Evolutionary conservation across 1,140 invertebrate species (phyloP).

Genomic region (Panagrolaimus sp.): DNA sequence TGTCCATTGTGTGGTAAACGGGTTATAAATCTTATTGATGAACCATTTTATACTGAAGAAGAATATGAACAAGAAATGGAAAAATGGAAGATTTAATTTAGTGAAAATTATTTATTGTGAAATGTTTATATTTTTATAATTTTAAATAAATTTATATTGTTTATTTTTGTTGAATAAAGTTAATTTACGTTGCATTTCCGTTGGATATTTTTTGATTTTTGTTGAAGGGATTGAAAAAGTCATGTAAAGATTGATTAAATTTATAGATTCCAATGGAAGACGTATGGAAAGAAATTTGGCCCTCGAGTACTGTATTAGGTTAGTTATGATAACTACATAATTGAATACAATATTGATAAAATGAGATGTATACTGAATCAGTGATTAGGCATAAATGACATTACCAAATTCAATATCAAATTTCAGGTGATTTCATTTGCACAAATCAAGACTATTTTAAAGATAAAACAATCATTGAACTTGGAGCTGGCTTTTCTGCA

Average conservation of each 20-base stretch:
- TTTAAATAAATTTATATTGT: not conserved
- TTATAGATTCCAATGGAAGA: not conserved
- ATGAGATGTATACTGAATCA: too few relatives aligned
- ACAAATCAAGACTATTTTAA: constrained; percentile 18
- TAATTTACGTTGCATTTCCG: too few relatives aligned
- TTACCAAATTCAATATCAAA: too few relatives aligned
- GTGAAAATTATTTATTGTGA: constrained; percentile 17
- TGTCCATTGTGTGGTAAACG: constrained; percentile 86
- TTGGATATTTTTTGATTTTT: too few relatives aligned
- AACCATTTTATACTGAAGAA: constrained; percentile 74
- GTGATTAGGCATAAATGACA: too few relatives aligned
- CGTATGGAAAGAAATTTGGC: not conserved
- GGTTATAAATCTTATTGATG: constrained; percentile 78
- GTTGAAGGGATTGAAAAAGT: too few relatives aligned
- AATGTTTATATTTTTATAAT: constrained; percentile 17
- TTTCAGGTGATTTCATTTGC: constrained; percentile 30
- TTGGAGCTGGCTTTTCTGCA: constrained; percentile 31
- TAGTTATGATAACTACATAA: not conserved
- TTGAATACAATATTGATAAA: not conserved
- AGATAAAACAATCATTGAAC: constrained; percentile 26
- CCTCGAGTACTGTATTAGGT: not conserved
- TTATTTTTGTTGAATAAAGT: not conserved
- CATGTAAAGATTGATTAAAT: too few relatives aligned
- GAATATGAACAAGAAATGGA: constrained; percentile 76
- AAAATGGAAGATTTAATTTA: constrained; percentile 66